Evolutionary conservation across 2,113 vertebrate genomes (phyloP), one percentile per base, ranked within the genome.

Genomic region (Syrrhaptes paradoxus): DNA sequence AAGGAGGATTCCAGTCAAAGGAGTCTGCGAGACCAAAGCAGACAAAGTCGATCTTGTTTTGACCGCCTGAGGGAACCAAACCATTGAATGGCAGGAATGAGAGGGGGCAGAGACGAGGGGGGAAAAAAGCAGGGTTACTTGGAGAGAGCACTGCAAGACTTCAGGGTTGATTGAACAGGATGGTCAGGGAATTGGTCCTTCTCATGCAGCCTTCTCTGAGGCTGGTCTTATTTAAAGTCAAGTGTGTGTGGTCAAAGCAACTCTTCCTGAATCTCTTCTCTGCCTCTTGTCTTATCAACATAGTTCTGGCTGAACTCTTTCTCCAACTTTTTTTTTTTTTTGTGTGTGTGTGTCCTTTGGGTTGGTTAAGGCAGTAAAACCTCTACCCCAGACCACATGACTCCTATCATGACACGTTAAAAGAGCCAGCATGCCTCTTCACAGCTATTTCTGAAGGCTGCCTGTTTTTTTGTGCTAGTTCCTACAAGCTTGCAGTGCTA

Each of bases 51-150:
- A 75, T 93, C 92, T 96, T 95, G 93, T 90, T 96, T 92, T 90
- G 83, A 78, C 92, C 29, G 95, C 95, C 96, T 88, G 90, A 93
- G 95, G 95, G 96, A 93, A 95, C 68, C 88, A 96, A 97, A 92
- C 72, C 61, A 81, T 90, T 86, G 72, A 92, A 90, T 72, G 88
- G 82, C 72, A 86, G 83, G 90, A 95, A 92, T 77, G 72, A 87
- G 72, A 90, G 45, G 59, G 67, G 72, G 62, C 68, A 87, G 85
- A 87, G 66, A 25, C 9, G 26, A 17, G 46, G 45, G 24, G 10
- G 14, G 0, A 10, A 29, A 58, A 45, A 70, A 67, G 18, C 17
- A 12, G 8, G 7, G 38, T 75, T 80, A 52, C 48, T 74, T 14
- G 36, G 14, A 57, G 66, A 59, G 36, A 66, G 38, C 17, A 12